phyloP scores from a whole-genome alignment of 2,888 invertebrate genomes.

The Lycocerus yunnanus region DNA sequence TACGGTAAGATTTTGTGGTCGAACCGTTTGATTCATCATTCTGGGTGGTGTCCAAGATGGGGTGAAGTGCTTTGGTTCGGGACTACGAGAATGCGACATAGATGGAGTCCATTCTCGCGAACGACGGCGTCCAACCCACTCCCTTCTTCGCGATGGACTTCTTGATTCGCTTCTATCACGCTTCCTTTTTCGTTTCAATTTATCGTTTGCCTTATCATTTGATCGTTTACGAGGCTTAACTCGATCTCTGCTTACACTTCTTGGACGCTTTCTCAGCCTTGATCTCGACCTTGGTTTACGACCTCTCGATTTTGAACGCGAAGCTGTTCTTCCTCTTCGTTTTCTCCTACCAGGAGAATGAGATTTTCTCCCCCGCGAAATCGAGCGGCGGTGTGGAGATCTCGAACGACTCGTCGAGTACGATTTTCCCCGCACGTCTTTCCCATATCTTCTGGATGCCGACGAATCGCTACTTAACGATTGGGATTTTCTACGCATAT shows the following conservation, averaged over 20 bases:
- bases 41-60: conserved; percentile 69
- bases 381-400: conserved; percentile 47
- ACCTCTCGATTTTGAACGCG: conserved; percentile 28
- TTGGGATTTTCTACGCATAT: conserved; percentile 36
- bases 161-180: conserved; percentile 47
- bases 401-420: conserved; percentile 31
- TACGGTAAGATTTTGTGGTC: conserved; percentile 62
- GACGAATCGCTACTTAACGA: conserved; percentile 32
- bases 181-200: conserved; percentile 47
- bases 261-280: conserved; percentile 45
- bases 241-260: conserved; percentile 44
- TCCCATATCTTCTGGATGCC: conserved; percentile 6
- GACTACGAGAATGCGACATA: conserved; percentile 64
- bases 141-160: conserved; percentile 46
- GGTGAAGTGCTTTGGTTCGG: conserved; percentile 46
- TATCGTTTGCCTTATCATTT: conserved; percentile 48
- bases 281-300: conserved; percentile 43
- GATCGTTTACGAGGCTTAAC: conserved; percentile 52
- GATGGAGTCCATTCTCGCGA: conserved; percentile 58
- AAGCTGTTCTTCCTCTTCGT: conserved; percentile 28
- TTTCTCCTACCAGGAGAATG: conserved; percentile 38
- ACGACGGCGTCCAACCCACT: conserved; percentile 34
- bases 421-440: conserved; percentile 5
- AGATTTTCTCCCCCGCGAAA: conserved; percentile 45
- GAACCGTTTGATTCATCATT: conserved; percentile 51